Conservation (phyloP, 1,140 invertebrate species). For the Gerris buenoi region DNA sequence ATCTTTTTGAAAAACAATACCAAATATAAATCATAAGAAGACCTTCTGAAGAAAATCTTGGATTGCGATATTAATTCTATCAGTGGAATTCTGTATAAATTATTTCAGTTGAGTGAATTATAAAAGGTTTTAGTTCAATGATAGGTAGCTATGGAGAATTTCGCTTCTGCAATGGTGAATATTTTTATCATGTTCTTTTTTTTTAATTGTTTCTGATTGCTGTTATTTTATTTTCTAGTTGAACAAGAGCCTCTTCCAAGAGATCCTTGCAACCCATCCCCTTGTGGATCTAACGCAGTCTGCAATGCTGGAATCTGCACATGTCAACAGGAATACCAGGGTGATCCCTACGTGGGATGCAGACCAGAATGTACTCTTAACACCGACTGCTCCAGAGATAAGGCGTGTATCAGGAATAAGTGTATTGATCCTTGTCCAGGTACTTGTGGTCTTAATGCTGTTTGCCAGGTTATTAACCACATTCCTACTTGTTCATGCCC, state of each 20-base stretch:
- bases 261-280: constrained; percentile 35
- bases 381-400: constrained; percentile 32
- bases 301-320: constrained; percentile 36
- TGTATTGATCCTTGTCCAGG: constrained; percentile 37
- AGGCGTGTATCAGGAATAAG: constrained; percentile 35
- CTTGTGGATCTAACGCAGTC: constrained; percentile 44
- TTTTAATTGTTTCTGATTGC: not conserved
- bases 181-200: no score
- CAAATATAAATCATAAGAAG: no score
- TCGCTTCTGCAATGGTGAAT: no score
- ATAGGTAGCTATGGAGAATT: no score
- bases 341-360: constrained; percentile 37
- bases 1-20: no score
- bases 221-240: not conserved
- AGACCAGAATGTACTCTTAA: constrained; percentile 36
- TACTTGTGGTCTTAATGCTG: constrained; percentile 36
- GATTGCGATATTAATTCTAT: no score
- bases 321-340: constrained; percentile 37
- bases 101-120: no score
- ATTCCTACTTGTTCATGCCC: constrained; percentile 35
- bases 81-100: no score
- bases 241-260: constrained; percentile 7
- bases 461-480: constrained; percentile 35
- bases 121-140: no score
- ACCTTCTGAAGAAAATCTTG: no score